Percentiles rank a stretch among this genome's conserved stretches.
Conservation (phyloP, 1,140 invertebrate genomes). For the Caerostris darwini region DNA sequence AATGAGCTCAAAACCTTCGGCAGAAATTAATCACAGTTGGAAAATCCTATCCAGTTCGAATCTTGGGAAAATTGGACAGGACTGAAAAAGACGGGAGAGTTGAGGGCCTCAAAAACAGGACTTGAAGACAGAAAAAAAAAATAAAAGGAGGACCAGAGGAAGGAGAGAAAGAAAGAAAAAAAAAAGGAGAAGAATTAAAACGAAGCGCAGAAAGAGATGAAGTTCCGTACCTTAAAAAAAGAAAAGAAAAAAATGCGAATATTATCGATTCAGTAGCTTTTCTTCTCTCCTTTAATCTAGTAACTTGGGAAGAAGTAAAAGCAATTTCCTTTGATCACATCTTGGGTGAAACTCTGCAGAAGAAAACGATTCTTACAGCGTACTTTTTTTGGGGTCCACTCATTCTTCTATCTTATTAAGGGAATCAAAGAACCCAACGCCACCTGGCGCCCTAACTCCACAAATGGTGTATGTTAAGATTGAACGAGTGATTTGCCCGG, state of each 20-base stretch:
- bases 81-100: constrained; percentile 31
- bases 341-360: constrained; percentile 43
- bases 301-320: constrained; percentile 76
- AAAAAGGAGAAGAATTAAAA: constrained; percentile 60
- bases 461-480: constrained; percentile 67
- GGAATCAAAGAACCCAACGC: constrained; percentile 33
- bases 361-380: constrained; percentile 54
- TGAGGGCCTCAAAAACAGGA: constrained; percentile 6
- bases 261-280: constrained; percentile 67
- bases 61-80: constrained; percentile 53
- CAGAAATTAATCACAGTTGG: constrained; percentile 63
- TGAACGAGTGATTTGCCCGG: constrained; percentile 31
- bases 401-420: constrained; percentile 75
- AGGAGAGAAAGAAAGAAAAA: constrained; percentile 3
- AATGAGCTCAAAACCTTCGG: constrained; percentile 55
- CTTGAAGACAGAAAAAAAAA: neutral
- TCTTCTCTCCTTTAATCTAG: constrained; percentile 70
- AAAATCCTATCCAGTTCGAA: constrained; percentile 52
- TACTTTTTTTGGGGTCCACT: neutral
- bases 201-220: neutral
- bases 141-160: neutral
- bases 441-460: constrained; percentile 61
- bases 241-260: constrained; percentile 54
- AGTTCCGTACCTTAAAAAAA: neutral
- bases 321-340: constrained; percentile 77